Base-by-base conservation (phyloP, 2,888 invertebrate genomes). In the Diadromus collaris region DNA sequence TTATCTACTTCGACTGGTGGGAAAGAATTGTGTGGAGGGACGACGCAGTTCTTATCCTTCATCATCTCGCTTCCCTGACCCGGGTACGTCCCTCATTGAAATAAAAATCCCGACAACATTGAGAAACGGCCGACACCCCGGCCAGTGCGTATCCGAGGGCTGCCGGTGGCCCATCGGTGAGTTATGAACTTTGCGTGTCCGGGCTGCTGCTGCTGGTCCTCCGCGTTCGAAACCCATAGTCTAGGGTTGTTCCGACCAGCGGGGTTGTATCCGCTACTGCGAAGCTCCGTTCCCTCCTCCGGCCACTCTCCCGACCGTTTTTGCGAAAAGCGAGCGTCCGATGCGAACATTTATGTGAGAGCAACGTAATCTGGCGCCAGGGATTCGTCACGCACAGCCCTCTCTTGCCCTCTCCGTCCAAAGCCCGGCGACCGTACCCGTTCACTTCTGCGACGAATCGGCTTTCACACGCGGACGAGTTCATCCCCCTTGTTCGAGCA, bases 321-420 rank as follows among this genome's bases (percentile, higher is more conserved):
- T 60, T 65, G 13, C 24, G 34, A 60, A 70, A 64, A 70, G 56
- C 34, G 51, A 70, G 74, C 32, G 69, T 80, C 79, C 81, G 82
- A 63, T 71, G 67, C 63, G 83, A 82, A 79, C 86, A 87, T 87
- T 87, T 86, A 85, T 86, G 87, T 85, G 88, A 81, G 86, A 86
- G 81, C 83, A 83, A 81, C 77, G 77, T 81, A 82, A 79, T 79
- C 76, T 73, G 56, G 60, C 79, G 81, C 72, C 73, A 51, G 71
- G 72, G 61, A 60, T 76, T 76, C 29, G 63, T 51, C 48, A 71
- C 81, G 72, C 78, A 64, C 24, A 63, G 61, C 67, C n/a, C 46
- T 60, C 51, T n/a, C 19, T 68, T 51, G 63, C 67, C 71, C 70
- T 71, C 44, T 38, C 16, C 51, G 32, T 16, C 32, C 38, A 2